phyloP scores from a whole-genome alignment of 2,113 vertebrate species.

The Lontra canadensis region DNA sequence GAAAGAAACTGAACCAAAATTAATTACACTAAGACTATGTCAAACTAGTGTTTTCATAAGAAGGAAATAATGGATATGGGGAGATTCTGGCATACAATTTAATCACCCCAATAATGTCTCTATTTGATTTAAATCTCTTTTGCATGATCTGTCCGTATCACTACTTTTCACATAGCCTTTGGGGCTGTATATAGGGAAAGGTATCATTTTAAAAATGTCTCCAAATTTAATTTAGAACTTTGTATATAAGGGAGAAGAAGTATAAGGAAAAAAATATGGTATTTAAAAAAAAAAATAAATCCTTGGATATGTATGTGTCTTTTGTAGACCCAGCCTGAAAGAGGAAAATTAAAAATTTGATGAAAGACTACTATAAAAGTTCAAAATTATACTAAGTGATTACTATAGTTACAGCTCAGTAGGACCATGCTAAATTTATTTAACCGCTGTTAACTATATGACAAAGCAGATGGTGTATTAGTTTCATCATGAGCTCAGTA shows the following conservation, averaged over 20 bases:
- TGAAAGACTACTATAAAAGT: not conserved
- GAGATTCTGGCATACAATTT: not conserved
- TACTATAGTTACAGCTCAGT: not conserved
- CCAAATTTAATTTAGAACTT: not conserved
- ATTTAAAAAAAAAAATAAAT: not conserved
- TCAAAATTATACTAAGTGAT: not conserved
- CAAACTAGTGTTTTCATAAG: not conserved
- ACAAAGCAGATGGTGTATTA: not conserved
- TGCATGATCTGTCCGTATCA: not conserved
- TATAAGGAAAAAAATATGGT: not conserved
- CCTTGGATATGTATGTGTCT: not conserved
- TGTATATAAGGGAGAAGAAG: not conserved
- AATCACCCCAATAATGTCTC: not conserved
- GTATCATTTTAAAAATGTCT: not conserved
- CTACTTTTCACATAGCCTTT: not conserved
- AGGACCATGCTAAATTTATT: not conserved
- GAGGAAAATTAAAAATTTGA: not conserved
- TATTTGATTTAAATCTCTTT: not conserved
- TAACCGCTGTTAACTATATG: not conserved
- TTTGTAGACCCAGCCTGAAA: not conserved
- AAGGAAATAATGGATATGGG: not conserved
- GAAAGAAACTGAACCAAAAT: constrained; percentile 25
- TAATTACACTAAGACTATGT: not conserved
- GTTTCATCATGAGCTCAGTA: not conserved
- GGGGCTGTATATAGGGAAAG: not conserved